Base-by-base conservation (phyloP, 2,888 invertebrate genomes). In the Heliconius hortense region DNA sequence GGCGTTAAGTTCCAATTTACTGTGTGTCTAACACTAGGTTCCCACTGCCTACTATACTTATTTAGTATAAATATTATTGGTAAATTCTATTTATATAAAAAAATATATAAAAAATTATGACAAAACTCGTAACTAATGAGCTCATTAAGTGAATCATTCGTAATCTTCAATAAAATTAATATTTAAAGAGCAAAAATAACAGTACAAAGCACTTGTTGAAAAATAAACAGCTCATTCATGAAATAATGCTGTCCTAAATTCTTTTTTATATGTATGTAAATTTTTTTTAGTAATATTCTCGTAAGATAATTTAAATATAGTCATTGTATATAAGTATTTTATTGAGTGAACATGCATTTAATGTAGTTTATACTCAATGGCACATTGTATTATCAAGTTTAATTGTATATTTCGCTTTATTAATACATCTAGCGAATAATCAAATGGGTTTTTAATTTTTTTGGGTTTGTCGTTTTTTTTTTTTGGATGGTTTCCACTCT, bases 301-400 rank as follows among this genome's bases (percentile, higher is more conserved):
- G 79, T 81, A 80, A 76, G 79, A 78, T 83, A 80, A 76, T 72
- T 79, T 77, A 79, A 80, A 78, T 82, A 81, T 87, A 87, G 86
- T 87, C 85, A 86, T 56, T 91, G 89, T 90, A 90, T 83, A 90
- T 90, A 90, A 87, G 82, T 86, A 87, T 87, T 84, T 79, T 73
- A 82, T 86, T 88, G 90, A 90, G 89, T 89, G 87, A 86, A 86
- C 86, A 85, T 91, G 91, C 92, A 92, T 92, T 91, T 91, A 92
- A 92, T 91, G 91, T 92, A 90, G 88, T 85, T 86, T 85, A 84
- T 86, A 85, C 91, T 91, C 90, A 86, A 86, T 31, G 68, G 72
- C 75, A 77, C 69, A 74, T 64, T 78, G 75, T 78, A 78, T 76
- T 77, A 76, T 77, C 75, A 56, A 74, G 64, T 69, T 75, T 76